Percentiles rank a stretch among this genome's conserved stretches.
These are phyloP conservation scores for Amblyraja radiata DNA, from an alignment of 2,797 vertebrate genomes.

Conservation along the genomic window DNA sequence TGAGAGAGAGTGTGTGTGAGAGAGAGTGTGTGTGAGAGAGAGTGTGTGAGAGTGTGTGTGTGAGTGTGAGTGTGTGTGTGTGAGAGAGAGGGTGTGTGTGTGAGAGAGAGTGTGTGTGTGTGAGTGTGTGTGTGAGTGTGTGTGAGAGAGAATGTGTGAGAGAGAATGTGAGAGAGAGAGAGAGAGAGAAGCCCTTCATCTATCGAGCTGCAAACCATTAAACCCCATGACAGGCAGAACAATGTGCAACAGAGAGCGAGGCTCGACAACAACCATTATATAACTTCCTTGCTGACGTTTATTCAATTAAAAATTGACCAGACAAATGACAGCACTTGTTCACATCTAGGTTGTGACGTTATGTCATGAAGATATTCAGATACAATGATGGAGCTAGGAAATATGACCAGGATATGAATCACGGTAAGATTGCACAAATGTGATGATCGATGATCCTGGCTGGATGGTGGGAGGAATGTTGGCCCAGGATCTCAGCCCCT, in stretches of 20 bases:
- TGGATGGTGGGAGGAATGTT: neutral
- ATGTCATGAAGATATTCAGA: neutral
- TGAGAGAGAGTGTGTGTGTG: neutral
- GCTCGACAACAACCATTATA: neutral
- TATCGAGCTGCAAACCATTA: neutral
- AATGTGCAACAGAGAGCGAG: neutral
- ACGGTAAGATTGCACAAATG: too few relatives aligned
- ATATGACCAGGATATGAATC: too few relatives aligned
- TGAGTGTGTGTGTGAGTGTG: neutral
- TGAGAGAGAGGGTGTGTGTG: too few relatives aligned
- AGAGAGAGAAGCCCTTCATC: neutral
- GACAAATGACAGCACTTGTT: neutral
- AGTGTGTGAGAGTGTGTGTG: too few relatives aligned
- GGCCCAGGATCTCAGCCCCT: neutral
- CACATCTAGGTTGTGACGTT: neutral
- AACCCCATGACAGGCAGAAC: neutral
- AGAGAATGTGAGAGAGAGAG: too few relatives aligned
- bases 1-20: too few relatives aligned
- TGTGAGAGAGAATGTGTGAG: too few relatives aligned
- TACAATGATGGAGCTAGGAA: neutral
- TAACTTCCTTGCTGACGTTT: neutral
- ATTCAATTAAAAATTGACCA: neutral
- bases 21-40: too few relatives aligned
- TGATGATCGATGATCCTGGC: neutral
- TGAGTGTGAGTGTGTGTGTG: too few relatives aligned